Evolutionary conservation across 2,888 invertebrate species (phyloP), one percentile per base, ranked within the genome.

Genomic region (Ypsolopha scabrella): DNA sequence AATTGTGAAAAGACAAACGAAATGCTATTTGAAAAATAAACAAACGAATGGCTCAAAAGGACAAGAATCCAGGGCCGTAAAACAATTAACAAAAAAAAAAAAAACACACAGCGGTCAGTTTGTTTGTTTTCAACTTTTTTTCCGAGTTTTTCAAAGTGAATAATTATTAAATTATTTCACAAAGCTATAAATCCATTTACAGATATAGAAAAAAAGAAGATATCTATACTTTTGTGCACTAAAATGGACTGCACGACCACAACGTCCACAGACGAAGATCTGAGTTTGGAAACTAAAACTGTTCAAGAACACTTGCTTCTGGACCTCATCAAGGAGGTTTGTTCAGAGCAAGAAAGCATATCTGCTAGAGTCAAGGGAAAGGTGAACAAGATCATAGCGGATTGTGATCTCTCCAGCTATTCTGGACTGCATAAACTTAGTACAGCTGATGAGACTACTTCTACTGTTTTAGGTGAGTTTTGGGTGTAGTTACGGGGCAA

Each of bases 381-480:
- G 71, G 70, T 87, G 1, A 75, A 67, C 11, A 71, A 73, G 52
- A 80, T 86, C 37, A 73, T 85, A 41, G 70, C 81, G 1, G 80
- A 83, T 52, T 80, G 78, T 52, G 79, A 86, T 53, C 65, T 87
- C 6, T 68, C 67, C 6, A 72, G 80, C 57, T 70, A 85, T 56
- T 68, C 80, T 4, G 83, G 80, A 54, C 65, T 86, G 34, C 85
- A 87, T 55, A 82, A 72, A 58, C 60, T 82, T 10, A 77, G 69
- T 53, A 73, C 80, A 8, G 70, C 77, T 11, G 80, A 86, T 65
- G 80, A 82, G 50, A 78, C 77, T 53, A 77, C 82, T 36, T 73
- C 81, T 9, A 76, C 77, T 24, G 58, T 86, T 44, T 58, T 87
- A 43, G 87, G 87, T 85, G 65, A 60, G 58, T 51, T 39, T 50